Conservation (phyloP, 2,888 invertebrate genomes). For the Drosophila siamana region DNA sequence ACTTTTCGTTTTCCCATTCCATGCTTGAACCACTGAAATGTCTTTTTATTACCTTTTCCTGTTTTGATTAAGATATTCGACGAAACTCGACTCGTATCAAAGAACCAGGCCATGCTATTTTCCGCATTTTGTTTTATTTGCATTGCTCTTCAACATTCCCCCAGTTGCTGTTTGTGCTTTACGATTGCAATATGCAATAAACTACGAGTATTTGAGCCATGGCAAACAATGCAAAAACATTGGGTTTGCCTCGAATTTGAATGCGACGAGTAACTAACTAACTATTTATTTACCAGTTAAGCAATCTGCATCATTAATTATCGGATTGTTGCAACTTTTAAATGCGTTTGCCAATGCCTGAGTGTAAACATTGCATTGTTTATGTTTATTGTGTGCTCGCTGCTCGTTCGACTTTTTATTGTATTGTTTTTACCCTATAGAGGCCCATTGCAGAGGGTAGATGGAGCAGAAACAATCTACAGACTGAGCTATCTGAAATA, state of each 20-base stretch:
- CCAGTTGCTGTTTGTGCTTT: not conserved
- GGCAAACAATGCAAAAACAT: not conserved
- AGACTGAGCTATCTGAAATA: no score
- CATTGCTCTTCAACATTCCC: not conserved
- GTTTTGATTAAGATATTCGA: constrained; percentile 1
- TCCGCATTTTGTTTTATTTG: not conserved
- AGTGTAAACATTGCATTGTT: not conserved
- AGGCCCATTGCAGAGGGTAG: not conserved
- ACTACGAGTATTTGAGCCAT: constrained; percentile 18
- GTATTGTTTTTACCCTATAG: constrained; percentile 2
- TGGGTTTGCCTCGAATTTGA: not conserved
- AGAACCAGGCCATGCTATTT: not conserved
- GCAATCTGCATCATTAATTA: constrained; percentile 42
- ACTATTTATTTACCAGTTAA: constrained; percentile 22
- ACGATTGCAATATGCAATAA: constrained; percentile 12
- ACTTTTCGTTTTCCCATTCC: not conserved
- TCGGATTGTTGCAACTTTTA: constrained; percentile 25
- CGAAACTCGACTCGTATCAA: not conserved
- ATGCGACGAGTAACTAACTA: not conserved
- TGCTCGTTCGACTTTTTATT: constrained; percentile 14
- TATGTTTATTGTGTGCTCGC: constrained; percentile 5
- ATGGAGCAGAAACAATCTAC: no score
- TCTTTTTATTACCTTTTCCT: not conserved
- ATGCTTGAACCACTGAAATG: not conserved
- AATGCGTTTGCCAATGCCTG: constrained; percentile 3